These are phyloP conservation scores for Tympanoctomys barrerae DNA, from an alignment of 2,797 vertebrate genomes.

Conservation along the genomic window DNA sequence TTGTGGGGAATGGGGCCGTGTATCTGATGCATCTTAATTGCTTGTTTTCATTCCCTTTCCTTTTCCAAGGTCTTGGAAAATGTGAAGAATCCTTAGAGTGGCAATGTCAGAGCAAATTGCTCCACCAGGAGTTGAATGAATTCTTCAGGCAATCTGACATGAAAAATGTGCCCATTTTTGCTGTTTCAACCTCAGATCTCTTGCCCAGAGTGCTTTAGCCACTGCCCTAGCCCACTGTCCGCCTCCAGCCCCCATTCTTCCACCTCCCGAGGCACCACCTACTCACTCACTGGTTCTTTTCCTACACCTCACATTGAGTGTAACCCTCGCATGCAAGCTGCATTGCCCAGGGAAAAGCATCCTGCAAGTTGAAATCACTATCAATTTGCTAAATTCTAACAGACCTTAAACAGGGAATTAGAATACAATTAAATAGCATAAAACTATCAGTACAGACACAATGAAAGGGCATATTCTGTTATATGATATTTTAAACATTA, in stretches of 20 bases:
- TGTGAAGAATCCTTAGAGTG: background rate
- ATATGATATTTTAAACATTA: background rate
- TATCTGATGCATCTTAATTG: background rate
- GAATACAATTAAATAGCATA: background rate
- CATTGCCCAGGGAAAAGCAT: background rate
- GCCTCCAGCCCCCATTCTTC: background rate
- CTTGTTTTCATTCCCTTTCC: background rate
- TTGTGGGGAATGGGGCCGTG: background rate
- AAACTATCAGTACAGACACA: background rate
- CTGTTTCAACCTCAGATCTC: too few species aligned
- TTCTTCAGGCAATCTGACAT: background rate
- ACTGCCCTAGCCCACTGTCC: background rate
- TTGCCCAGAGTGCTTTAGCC: background rate
- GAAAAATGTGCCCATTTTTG: background rate
- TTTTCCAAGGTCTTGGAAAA: background rate
- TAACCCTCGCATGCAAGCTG: background rate
- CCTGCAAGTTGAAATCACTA: background rate
- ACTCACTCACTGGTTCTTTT: background rate
- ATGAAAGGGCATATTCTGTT: background rate
- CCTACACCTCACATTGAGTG: background rate
- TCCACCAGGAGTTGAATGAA: background rate
- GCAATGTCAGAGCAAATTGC: background rate
- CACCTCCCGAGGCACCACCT: background rate
- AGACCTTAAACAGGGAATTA: background rate
- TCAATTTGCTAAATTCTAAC: background rate